These are phyloP conservation scores for Unio pictorum DNA, from an alignment of 2,888 invertebrate species.

Conservation along the genomic window DNA sequence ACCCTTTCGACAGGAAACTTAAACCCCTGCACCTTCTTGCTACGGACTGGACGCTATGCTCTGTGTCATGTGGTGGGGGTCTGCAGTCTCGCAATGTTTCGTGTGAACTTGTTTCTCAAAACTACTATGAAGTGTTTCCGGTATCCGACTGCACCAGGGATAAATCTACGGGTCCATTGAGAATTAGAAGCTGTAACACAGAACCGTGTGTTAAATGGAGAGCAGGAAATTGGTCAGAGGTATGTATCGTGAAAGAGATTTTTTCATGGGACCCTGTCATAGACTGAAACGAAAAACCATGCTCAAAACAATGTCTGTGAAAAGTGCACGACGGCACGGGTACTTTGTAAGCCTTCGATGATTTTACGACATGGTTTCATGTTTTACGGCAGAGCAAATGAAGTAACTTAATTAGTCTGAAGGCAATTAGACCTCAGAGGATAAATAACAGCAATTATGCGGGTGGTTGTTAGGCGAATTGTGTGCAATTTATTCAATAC, in stretches of 20 bases:
- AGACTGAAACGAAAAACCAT: not conserved
- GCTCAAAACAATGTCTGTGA: not conserved
- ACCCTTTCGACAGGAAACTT: constrained; percentile 51
- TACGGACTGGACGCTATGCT: constrained; percentile 55
- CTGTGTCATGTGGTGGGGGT: constrained; percentile 58
- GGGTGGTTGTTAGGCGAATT: no score
- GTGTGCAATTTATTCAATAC: no score
- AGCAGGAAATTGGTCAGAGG: constrained; percentile 93
- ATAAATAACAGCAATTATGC: not conserved
- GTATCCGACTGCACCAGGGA: constrained; percentile 44
- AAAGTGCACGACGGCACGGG: not conserved
- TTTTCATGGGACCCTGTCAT: not conserved
- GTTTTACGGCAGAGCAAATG: no score
- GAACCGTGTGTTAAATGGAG: constrained; percentile 92
- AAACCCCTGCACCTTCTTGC: constrained; percentile 49
- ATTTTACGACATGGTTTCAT: no score
- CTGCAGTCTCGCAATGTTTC: constrained; percentile 53
- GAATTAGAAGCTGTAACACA: constrained; percentile 85
- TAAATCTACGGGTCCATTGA: constrained; percentile 77
- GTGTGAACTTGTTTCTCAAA: constrained; percentile 60
- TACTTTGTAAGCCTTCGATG: not conserved
- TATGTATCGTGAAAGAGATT: constrained; percentile 71
- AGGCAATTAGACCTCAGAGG: not conserved
- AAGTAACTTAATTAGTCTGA: no score
- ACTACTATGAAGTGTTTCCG: constrained; percentile 57